Evolutionary conservation across 2,113 vertebrate species (phyloP), one percentile per base, ranked within the genome.

Genomic region (Dissostichus mawsoni): DNA sequence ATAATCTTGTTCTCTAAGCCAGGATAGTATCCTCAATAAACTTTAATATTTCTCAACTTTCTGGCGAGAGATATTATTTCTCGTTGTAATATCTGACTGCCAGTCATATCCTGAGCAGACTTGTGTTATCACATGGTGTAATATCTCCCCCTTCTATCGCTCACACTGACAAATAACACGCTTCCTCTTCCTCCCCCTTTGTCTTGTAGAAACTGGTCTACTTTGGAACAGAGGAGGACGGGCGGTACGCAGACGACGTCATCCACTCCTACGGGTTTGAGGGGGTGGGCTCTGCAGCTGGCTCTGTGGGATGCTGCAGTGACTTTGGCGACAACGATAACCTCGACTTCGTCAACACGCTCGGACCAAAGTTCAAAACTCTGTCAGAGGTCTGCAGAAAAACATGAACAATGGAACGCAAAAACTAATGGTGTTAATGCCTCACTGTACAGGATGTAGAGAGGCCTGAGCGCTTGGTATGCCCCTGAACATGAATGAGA

Each of bases 281-380:
- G 95, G 97, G 97, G 76, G 93, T 79, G 88, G 97, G 96, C 81
- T 98, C 97, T 0, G 47, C 91, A 18, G 96, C 96, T 3, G 96
- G 96, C 59, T 98, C 97, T 0, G 94, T 98, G 45, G 97, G 97
- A 63, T 97, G 97, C 91, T 98, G 96, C 94, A 98, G 96, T 51
- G 95, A 97, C 61, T 82, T 89, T 23, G 95, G 87, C 59, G 96
- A 96, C 66, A 88, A 95, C 3, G 94, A 93, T 0, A 82, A 91
- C 81, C 92, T 97, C 48, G 96, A 97, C 84, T 98, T 98, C 94
- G 89, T 98, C 71, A 95, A 98, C 93, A 92, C 95, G 7, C 94
- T 98, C 53, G 97, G 97, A 78, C 96, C 97, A 45, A 98, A 97
- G 93, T 98, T 98, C 94, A 97, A 94, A 93, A 96, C 94, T 52